Percentiles rank a stretch among this genome's conserved stretches.
Conservation (phyloP, 2,888 invertebrate genomes). For the Pycnomerus fuliginosus region DNA sequence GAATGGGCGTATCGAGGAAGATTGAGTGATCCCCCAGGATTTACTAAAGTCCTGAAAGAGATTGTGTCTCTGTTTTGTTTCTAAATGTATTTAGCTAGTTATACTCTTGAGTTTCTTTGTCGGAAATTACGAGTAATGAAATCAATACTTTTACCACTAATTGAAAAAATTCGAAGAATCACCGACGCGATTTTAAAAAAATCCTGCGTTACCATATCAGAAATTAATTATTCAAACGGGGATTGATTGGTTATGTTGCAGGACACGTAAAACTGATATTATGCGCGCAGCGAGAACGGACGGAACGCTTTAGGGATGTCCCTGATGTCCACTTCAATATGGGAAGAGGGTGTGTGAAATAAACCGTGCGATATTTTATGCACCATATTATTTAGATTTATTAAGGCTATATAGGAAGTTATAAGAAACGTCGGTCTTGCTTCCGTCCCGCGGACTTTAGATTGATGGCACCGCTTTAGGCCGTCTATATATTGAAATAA, state of each 20-base stretch:
- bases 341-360: constrained; percentile 34
- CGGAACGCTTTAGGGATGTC: constrained; percentile 39
- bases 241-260: constrained; percentile 37
- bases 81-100: constrained; percentile 6
- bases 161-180: too few relatives aligned
- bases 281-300: constrained; percentile 21
- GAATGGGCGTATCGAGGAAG: constrained; percentile 49
- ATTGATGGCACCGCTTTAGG: constrained; percentile 48
- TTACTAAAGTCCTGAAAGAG: constrained; percentile 15
- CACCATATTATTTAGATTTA: constrained; percentile 51
- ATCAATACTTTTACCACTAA: too few relatives aligned
- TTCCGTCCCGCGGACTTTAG: constrained; percentile 37
- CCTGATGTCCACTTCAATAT: constrained; percentile 46
- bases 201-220: too few relatives aligned
- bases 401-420: constrained; percentile 48
- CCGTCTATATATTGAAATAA: constrained; percentile 3
- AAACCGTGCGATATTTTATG: constrained; percentile 42
- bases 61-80: constrained; percentile 17
- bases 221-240: constrained; percentile 33
- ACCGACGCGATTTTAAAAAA: too few relatives aligned
- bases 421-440: constrained; percentile 45
- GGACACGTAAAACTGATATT: constrained; percentile 42
- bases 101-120: too few relatives aligned
- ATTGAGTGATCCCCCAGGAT: constrained; percentile 52
- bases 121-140: too few relatives aligned